phyloP scores from a whole-genome alignment of 2,888 invertebrate genomes.

The Eledona agricola region DNA sequence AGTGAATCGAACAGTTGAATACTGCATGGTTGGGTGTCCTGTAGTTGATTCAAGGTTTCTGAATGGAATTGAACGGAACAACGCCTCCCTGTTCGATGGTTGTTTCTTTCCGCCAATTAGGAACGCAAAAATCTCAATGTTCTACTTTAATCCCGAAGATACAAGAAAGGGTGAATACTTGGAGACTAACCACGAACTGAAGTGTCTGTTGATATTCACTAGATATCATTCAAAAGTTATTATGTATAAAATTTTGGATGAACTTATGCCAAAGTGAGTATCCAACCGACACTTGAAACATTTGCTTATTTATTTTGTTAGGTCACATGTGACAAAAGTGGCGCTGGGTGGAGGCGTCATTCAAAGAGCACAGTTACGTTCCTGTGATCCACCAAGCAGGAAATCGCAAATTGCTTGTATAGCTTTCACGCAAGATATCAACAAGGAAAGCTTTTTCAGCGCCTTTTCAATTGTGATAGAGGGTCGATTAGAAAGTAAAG shows the following conservation, averaged over 20 bases:
- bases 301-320: slow-evolving; percentile 1
- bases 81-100: slow-evolving; percentile 46
- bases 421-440: slow-evolving; percentile 42
- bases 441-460: slow-evolving; percentile 46
- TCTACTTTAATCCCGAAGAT: slow-evolving; percentile 47
- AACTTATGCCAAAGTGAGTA: slow-evolving; percentile 47
- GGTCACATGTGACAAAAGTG: slow-evolving; percentile 36
- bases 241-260: slow-evolving; percentile 44
- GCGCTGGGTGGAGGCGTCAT: slow-evolving; percentile 55
- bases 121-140: slow-evolving; percentile 49
- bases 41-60: slow-evolving; percentile 49
- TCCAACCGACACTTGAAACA: neutral
- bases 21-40: slow-evolving; percentile 51
- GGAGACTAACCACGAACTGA: slow-evolving; percentile 45
- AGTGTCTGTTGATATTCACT: slow-evolving; percentile 50
- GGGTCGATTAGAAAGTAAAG: slow-evolving; percentile 48
- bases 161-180: slow-evolving; percentile 42
- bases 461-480: slow-evolving; percentile 53
- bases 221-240: slow-evolving; percentile 40
- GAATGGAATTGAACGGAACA: slow-evolving; percentile 29
- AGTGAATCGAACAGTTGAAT: slow-evolving; percentile 44
- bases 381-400: slow-evolving; percentile 33
- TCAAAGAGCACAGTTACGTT: slow-evolving; percentile 44
- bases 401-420: slow-evolving; percentile 47
- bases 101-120: slow-evolving; percentile 53